These are phyloP conservation scores for Notoglanidium macrostoma DNA, from an alignment of 2,797 vertebrate species.

Conservation along the genomic window DNA sequence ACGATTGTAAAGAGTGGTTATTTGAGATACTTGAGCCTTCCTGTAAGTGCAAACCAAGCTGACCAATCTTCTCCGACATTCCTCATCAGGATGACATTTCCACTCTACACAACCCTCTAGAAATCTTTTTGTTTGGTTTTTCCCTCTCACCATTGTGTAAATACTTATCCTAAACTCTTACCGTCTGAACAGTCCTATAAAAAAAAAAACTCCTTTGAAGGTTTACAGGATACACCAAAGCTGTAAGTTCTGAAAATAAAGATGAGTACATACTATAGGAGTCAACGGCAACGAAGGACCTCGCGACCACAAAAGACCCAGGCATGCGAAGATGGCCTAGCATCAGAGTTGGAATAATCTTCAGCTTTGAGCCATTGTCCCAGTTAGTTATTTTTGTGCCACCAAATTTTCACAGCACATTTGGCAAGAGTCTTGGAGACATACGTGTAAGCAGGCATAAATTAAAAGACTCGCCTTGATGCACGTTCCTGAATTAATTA, in stretches of 20 bases:
- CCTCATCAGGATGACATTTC: neutral
- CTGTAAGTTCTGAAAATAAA: neutral
- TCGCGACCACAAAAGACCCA: neutral
- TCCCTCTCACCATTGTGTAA: neutral
- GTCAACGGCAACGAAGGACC: conserved; percentile 1
- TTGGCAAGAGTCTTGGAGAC: conserved; percentile 26
- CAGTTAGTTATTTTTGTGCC: neutral
- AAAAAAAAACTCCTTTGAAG: neutral
- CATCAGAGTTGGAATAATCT: neutral
- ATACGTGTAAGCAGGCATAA: conserved; percentile 16
- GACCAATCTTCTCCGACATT: neutral
- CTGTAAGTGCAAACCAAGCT: neutral
- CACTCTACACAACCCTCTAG: neutral
- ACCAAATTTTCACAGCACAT: neutral
- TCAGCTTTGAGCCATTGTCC: conserved; percentile 1
- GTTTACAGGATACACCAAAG: neutral
- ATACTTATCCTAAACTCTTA: neutral
- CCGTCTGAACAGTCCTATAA: neutral
- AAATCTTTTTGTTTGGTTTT: too few relatives aligned
- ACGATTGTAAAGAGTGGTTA: neutral
- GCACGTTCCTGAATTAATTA: conserved; percentile 39
- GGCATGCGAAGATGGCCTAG: neutral
- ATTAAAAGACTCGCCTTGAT: conserved; percentile 26
- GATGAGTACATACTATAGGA: neutral
- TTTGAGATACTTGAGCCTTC: too few relatives aligned